phyloP scores from a whole-genome alignment of 2,888 invertebrate genomes.

The Lymantria dispar region DNA sequence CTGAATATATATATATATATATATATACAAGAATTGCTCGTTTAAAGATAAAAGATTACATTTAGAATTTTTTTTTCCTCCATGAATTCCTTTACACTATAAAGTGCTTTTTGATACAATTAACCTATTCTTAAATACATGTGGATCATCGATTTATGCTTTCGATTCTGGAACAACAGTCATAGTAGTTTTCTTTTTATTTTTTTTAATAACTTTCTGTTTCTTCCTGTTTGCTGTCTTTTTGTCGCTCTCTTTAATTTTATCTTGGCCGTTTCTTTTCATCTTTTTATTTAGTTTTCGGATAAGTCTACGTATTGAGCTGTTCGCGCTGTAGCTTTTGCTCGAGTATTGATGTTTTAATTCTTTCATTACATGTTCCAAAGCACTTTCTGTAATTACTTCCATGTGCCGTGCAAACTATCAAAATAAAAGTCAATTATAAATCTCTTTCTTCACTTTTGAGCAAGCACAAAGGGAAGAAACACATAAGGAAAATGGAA shows the following conservation, averaged over 20 bases:
- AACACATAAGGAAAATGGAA: too few species aligned
- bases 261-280: constrained; percentile 16
- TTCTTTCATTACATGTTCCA: constrained; percentile 42
- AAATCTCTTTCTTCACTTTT: too few species aligned
- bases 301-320: constrained; percentile 11
- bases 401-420: constrained; percentile 47
- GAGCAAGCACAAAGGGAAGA: neutral
- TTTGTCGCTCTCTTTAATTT: constrained; percentile 13
- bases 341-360: constrained; percentile 30
- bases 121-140: too few species aligned
- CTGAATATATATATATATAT: too few species aligned
- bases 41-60: too few species aligned
- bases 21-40: too few species aligned
- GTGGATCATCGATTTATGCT: too few species aligned
- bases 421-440: constrained; percentile 17
- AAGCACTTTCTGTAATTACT: constrained; percentile 40
- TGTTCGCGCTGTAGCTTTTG: constrained; percentile 15
- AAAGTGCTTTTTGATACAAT: too few species aligned
- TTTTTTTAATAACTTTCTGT: constrained; percentile 9
- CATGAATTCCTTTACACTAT: too few species aligned
- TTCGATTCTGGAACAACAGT: neutral
- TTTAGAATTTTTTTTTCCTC: too few species aligned
- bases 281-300: constrained; percentile 22
- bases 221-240: constrained; percentile 12
- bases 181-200: constrained; percentile 11